phyloP scores from a whole-genome alignment of 2,113 vertebrate species.

The Symphodus melops region DNA sequence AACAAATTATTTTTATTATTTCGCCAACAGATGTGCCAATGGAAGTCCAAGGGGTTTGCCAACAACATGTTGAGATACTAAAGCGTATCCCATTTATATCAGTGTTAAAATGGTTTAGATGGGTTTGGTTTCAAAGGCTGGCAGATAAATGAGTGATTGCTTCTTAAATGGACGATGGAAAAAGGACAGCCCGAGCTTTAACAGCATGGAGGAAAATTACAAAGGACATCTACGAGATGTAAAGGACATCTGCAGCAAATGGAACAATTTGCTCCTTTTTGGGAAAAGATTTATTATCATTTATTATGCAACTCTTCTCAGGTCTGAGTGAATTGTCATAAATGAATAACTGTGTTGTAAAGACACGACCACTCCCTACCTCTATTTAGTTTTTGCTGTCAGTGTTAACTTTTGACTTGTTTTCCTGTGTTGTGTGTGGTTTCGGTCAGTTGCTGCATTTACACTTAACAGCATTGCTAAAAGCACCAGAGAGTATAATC shows the following conservation, averaged over 20 bases:
- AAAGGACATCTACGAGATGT: too few species aligned
- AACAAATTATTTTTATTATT: conserved; percentile 1
- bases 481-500: conserved; percentile 25
- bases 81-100: background rate
- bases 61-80: background rate
- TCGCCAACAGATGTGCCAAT: conserved; percentile 15
- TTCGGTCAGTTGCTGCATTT: conserved; percentile 5
- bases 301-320: too few species aligned
- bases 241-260: too few species aligned
- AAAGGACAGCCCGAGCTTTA: background rate
- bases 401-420: background rate
- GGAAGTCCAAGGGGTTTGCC: background rate
- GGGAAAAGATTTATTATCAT: too few species aligned
- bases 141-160: conserved; percentile 37
- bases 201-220: too few species aligned
- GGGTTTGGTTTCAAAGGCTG: conserved; percentile 14
- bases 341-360: background rate
- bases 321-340: background rate
- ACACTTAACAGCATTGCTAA: conserved; percentile 19
- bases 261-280: too few species aligned
- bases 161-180: conserved; percentile 21
- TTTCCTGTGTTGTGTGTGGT: conserved; percentile 31
- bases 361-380: too few species aligned
- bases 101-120: background rate
- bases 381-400: background rate